Conservation (phyloP, 2,888 invertebrate genomes). For the Acanthoscelides obtectus region DNA sequence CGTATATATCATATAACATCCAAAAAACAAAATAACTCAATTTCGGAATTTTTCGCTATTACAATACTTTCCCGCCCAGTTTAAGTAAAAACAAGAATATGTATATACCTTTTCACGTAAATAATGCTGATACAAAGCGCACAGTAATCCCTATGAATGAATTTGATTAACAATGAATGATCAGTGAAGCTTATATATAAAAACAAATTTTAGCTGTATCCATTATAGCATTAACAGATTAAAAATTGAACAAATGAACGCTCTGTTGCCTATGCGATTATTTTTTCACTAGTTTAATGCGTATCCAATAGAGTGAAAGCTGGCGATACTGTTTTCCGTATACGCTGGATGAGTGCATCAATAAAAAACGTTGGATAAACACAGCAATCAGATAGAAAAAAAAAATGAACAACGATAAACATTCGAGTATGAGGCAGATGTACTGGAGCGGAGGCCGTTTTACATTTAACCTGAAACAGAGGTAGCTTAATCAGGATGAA, state of each 20-base stretch:
- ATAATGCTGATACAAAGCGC: no score
- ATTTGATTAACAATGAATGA: no score
- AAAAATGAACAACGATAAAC: neutral
- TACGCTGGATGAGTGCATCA: neutral
- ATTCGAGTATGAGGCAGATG: neutral
- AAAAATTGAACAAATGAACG: neutral
- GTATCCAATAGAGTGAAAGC: neutral
- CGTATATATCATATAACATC: no score
- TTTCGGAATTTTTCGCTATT: no score
- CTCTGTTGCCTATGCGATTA: neutral
- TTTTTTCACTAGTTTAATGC: neutral
- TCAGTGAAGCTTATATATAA: no score
- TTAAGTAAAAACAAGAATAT: no score
- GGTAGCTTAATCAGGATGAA: no score
- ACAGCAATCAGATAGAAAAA: neutral
- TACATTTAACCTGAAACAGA: no score
- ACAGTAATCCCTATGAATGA: no score
- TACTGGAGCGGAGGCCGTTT: neutral
- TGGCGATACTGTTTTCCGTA: neutral
- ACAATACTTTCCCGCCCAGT: no score
- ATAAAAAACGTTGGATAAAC: neutral
- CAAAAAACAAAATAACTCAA: no score
- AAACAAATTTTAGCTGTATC: neutral
- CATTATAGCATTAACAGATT: neutral
- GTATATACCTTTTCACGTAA: no score